These are phyloP conservation scores for Sisyra terminalis DNA, from an alignment of 2,888 invertebrate genomes.

Conservation along the genomic window DNA sequence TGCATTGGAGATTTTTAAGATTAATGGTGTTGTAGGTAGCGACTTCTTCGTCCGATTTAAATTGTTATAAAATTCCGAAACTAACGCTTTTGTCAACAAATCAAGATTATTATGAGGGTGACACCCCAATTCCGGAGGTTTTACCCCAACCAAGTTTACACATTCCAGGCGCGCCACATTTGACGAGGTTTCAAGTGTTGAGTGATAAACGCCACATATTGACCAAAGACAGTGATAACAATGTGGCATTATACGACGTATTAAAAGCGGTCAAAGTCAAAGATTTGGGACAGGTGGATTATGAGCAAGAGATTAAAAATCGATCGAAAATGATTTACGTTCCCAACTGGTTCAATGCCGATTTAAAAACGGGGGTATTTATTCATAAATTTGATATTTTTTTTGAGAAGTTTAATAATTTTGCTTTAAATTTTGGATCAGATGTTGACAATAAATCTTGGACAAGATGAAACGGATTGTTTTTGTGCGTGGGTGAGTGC, in stretches of 20 bases:
- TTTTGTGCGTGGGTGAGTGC: conserved; percentile 98
- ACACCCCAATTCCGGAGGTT: conserved; percentile 20
- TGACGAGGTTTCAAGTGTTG: conserved; percentile 78
- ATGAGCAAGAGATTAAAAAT: conserved; percentile 84
- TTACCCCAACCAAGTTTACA: conserved; percentile 26
- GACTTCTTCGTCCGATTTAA: conserved; percentile 44
- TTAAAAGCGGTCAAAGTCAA: conserved; percentile 75
- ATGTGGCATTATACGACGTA: conserved; percentile 87
- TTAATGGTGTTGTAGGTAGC: conserved; percentile 26
- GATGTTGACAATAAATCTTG: conserved; percentile 94
- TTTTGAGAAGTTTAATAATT: background rate
- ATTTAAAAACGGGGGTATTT: conserved; percentile 90
- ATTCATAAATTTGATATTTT: background rate
- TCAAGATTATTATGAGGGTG: conserved; percentile 18
- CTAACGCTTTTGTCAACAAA: conserved; percentile 24
- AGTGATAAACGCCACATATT: conserved; percentile 94
- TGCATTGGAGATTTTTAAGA: background rate
- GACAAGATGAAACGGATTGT: conserved; percentile 94
- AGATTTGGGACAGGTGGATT: conserved; percentile 80
- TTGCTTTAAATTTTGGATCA: too few relatives aligned
- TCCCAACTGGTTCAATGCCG: conserved; percentile 98
- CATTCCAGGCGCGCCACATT: conserved; percentile 82
- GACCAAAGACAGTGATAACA: conserved; percentile 85
- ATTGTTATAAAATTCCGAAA: conserved; percentile 28
- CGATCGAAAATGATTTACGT: conserved; percentile 87